Evolutionary conservation across 2,113 vertebrate genomes (phyloP).

Genomic region (Hippocampus mohnikei): DNA sequence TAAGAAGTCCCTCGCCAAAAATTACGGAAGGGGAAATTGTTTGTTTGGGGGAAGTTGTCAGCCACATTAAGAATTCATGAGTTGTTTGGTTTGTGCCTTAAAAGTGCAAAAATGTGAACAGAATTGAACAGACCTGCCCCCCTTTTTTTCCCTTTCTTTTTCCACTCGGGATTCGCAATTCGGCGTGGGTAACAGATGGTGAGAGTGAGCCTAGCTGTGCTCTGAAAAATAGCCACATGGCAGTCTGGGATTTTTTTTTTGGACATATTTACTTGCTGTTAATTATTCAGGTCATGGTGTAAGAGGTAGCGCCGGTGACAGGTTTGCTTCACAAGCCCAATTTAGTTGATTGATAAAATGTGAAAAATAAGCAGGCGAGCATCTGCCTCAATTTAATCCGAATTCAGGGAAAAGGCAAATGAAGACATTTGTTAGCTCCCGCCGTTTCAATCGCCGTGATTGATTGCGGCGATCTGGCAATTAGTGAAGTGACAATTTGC

Average conservation of each 20-base stretch:
- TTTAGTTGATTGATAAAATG: constrained; percentile 28
- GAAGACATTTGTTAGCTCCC: constrained; percentile 21
- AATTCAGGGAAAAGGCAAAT: constrained; percentile 11
- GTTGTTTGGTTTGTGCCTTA: constrained; percentile 43
- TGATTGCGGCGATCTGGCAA: constrained; percentile 13
- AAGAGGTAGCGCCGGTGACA: constrained; percentile 22
- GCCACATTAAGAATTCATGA: constrained; percentile 25
- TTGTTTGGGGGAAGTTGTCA: constrained; percentile 25
- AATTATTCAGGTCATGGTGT: constrained; percentile 28
- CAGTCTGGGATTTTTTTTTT: constrained; percentile 18
- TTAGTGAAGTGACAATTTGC: constrained; percentile 1
- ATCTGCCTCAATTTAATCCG: constrained; percentile 28
- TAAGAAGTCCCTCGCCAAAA: constrained; percentile 1
- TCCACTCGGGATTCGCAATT: constrained; percentile 39
- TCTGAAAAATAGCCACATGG: constrained; percentile 21
- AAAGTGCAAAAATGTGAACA: constrained; percentile 45
- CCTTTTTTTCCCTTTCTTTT: constrained; percentile 16
- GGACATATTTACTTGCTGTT: constrained; percentile 8
- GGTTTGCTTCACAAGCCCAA: constrained; percentile 23
- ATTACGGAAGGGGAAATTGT: background rate
- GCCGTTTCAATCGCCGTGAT: constrained; percentile 23
- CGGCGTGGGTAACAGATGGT: constrained; percentile 60
- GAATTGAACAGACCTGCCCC: constrained; percentile 36
- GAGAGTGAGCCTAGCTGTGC: constrained; percentile 45
- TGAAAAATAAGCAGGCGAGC: constrained; percentile 20